Conservation (phyloP, 2,797 vertebrate species). For the Danio aesculapii region DNA sequence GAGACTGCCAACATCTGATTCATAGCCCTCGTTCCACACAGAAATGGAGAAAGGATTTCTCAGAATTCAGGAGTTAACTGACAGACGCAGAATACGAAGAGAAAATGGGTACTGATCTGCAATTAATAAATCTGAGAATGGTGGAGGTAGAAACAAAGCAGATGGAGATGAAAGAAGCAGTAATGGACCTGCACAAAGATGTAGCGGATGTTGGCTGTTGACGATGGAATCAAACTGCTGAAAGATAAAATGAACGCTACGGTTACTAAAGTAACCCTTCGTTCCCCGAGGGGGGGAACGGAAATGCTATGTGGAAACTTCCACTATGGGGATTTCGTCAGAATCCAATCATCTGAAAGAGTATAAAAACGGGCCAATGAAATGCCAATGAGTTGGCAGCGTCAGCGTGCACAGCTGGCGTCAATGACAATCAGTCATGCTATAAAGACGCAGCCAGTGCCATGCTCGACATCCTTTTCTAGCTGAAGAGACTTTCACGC, state of each 20-base stretch:
- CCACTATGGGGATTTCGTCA: too few species aligned
- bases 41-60: conserved; percentile 8
- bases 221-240: background rate
- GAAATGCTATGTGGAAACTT: too few species aligned
- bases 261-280: too few species aligned
- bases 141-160: background rate
- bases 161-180: background rate
- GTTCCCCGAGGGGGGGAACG: too few species aligned
- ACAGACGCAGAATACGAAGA: background rate
- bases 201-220: background rate
- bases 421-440: too few species aligned
- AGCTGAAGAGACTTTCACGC: too few species aligned
- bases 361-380: too few species aligned
- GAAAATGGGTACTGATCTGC: background rate
- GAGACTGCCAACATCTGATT: background rate
- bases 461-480: too few species aligned
- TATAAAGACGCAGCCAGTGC: too few species aligned
- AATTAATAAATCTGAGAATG: background rate
- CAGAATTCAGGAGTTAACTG: background rate
- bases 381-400: too few species aligned
- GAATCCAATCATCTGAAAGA: too few species aligned
- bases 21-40: background rate
- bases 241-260: background rate
- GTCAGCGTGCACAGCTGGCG: too few species aligned
- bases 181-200: background rate